Base-by-base conservation (phyloP, 2,888 invertebrate genomes). In the Ctenicera cuprea region DNA sequence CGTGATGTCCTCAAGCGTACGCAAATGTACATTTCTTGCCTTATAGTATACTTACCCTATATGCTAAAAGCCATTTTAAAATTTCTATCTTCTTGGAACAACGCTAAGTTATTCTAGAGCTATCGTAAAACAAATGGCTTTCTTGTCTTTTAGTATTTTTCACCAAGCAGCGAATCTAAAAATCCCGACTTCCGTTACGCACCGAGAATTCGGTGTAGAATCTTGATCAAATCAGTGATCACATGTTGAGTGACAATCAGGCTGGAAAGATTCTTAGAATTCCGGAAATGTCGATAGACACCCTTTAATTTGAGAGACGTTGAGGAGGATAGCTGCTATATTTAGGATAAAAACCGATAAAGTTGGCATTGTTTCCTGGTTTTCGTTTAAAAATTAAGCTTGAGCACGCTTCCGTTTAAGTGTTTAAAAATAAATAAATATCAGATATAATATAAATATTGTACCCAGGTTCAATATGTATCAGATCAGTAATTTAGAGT, bases 241-340 rank as follows among this genome's bases (percentile, higher is more conserved):
- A 50, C 50, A 50, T 50, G 22, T 50, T 22, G 22, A 50, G 50
- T 50, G 50, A 50, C 50, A 50, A 50, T 50, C 22, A 50, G 50
- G 50, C 18, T 4, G 22, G 50, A 50, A 50, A 22, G 22, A 50
- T 50, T 50, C 50, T 50, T 50, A 50, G 50, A 50, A 50, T 50
- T 50, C 50, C 50, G 50, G 50, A 50, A 50, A 20, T 50, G 50
- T 50, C 22, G 22, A 22, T 20, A 3, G 22, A 33, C 22, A 22
- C 20, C 22, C 50, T 50, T 50, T 50, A 50, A 50, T 50, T 50
- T 50, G 20, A 3, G 50, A 50, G 20, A 22, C 9, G 50, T 50
- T 22, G 20, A 12, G 18, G 11, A 50, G 18, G 12, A 14, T 41
- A 22, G 50, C 50, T 50, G 18, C 50, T 50, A 50, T 50, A 50